phyloP scores from a whole-genome alignment of 2,888 invertebrate genomes.

The Acronicta psi region DNA sequence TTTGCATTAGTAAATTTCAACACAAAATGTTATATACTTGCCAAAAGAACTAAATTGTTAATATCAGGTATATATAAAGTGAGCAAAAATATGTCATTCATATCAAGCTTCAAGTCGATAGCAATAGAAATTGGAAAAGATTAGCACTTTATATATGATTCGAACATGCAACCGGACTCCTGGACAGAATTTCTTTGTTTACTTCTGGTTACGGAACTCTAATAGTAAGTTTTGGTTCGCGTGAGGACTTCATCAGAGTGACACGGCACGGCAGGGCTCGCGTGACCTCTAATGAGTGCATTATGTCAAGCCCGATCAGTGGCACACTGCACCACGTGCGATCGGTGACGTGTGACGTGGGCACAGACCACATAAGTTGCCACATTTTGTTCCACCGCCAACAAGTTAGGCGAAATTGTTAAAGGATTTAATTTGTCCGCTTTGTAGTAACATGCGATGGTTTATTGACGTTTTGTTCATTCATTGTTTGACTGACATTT shows the following conservation, averaged over 20 bases:
- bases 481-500: constrained; percentile 7
- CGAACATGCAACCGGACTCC: too few relatives aligned
- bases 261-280: constrained; percentile 28
- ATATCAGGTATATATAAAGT: too few relatives aligned
- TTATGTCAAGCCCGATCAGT: constrained; percentile 48
- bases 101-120: too few relatives aligned
- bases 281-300: constrained; percentile 51
- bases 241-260: constrained; percentile 28
- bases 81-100: too few relatives aligned
- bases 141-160: too few relatives aligned
- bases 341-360: too few relatives aligned
- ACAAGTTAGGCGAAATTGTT: constrained; percentile 22
- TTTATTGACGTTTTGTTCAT: constrained; percentile 17
- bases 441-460: constrained; percentile 20
- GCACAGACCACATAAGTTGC: constrained; percentile 30
- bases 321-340: constrained; percentile 18
- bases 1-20: too few relatives aligned
- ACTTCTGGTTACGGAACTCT: neutral
- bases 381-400: constrained; percentile 21
- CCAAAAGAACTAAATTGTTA: too few relatives aligned
- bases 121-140: too few relatives aligned
- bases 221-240: constrained; percentile 24
- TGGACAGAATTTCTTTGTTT: neutral
- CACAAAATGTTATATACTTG: too few relatives aligned
- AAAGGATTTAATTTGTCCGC: constrained; percentile 16